A percentile compares a stretch with the other conserved stretches of the same genome.
These are phyloP conservation scores for Napeogenes sylphis DNA, from an alignment of 2,888 invertebrate species.

Conservation along the genomic window DNA sequence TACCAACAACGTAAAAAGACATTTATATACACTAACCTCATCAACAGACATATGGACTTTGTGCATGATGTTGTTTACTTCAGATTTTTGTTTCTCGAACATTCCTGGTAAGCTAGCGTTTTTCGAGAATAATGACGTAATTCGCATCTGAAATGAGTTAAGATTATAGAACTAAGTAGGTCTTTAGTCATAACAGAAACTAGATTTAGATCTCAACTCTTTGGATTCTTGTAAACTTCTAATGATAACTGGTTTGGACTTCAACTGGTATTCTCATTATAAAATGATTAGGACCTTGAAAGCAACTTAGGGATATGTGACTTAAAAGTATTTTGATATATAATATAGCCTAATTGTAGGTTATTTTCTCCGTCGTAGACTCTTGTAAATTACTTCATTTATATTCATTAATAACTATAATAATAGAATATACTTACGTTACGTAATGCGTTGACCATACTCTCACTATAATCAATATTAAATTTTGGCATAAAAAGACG, in stretches of 20 bases:
- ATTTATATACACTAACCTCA: conserved; percentile 50
- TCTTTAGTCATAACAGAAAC: too few relatives aligned
- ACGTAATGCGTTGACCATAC: conserved; percentile 68
- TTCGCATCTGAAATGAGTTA: conserved; percentile 72
- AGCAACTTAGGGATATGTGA: too few relatives aligned
- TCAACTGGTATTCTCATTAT: too few relatives aligned
- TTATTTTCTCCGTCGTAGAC: too few relatives aligned
- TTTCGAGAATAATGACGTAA: conserved; percentile 74
- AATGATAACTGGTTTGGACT: too few relatives aligned
- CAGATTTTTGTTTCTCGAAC: conserved; percentile 53
- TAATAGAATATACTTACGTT: conserved; percentile 56
- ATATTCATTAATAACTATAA: neutral
- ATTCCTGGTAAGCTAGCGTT: conserved; percentile 79
- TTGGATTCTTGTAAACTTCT: too few relatives aligned
- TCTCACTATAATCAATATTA: conserved; percentile 73
- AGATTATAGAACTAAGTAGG: conserved; percentile 1
- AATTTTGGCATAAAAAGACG: conserved; percentile 79
- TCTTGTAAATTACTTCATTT: too few relatives aligned
- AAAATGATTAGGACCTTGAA: too few relatives aligned
- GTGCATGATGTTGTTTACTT: conserved; percentile 78
- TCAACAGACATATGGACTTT: conserved; percentile 81
- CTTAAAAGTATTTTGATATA: too few relatives aligned
- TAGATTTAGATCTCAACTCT: too few relatives aligned
- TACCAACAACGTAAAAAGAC: neutral
- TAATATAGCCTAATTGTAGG: too few relatives aligned